Evolutionary conservation across 2,888 invertebrate genomes (phyloP).

Genomic region (Zeuzera pyrina): DNA sequence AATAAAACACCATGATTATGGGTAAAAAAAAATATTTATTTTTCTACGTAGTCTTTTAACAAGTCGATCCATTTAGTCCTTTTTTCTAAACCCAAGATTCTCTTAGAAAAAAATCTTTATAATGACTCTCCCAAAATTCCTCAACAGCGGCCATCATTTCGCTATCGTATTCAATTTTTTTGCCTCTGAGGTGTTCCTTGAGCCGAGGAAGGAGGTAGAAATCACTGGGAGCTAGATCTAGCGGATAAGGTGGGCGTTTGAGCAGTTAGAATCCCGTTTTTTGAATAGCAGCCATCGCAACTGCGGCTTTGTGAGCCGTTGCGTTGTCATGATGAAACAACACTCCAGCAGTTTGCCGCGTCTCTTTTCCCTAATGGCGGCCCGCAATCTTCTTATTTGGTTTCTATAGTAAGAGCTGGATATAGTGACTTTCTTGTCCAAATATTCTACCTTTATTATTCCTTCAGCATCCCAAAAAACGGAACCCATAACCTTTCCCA

Average conservation of each 20-base stretch:
- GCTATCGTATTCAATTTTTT: conserved; percentile 14
- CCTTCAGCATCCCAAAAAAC: conserved; percentile 11
- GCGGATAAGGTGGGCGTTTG: conserved; percentile 12
- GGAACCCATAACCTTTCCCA: conserved; percentile 11
- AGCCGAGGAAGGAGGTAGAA: conserved; percentile 18
- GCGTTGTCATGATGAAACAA: conserved; percentile 15
- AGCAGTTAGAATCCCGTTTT: conserved; percentile 14
- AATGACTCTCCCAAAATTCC: conserved; percentile 10
- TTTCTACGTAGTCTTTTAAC: not conserved
- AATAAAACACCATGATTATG: too few species aligned
- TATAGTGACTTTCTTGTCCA: conserved; percentile 10
- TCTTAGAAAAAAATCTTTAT: conserved; percentile 6
- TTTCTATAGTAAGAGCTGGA: conserved; percentile 7
- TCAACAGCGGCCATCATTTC: conserved; percentile 11
- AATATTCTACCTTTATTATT: conserved; percentile 10
- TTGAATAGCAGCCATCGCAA: conserved; percentile 17
- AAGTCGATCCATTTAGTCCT: conserved; percentile 10
- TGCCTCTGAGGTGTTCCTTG: conserved; percentile 13
- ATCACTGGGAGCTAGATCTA: conserved; percentile 17
- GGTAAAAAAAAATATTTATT: too few species aligned
- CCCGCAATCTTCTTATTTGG: too few species aligned
- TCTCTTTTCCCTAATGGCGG: too few species aligned
- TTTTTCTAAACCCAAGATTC: conserved; percentile 9
- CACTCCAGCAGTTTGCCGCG: too few species aligned
- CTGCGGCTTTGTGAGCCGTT: conserved; percentile 13